A percentile compares a stretch with the other conserved stretches of the same genome.
These are phyloP conservation scores for Tetragonisca angustula DNA, from an alignment of 2,888 invertebrate genomes.

Conservation along the genomic window DNA sequence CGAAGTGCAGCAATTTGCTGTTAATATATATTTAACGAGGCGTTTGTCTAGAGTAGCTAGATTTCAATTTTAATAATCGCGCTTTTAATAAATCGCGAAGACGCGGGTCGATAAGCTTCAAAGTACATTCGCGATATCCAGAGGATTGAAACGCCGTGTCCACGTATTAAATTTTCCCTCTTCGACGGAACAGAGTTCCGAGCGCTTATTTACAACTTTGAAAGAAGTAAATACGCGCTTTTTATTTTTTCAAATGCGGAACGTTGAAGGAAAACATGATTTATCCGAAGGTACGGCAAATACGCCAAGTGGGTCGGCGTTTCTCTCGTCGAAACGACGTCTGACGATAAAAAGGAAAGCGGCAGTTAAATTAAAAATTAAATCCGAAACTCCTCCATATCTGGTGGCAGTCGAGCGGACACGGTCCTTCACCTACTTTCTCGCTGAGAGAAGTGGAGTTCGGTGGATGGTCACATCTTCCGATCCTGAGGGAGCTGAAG, in stretches of 20 bases:
- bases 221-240: too few species aligned
- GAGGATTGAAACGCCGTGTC: too few species aligned
- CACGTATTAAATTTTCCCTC: too few species aligned
- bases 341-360: background rate
- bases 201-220: too few species aligned
- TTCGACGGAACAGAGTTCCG: too few species aligned
- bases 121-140: too few species aligned
- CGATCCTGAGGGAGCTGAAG: constrained; percentile 1
- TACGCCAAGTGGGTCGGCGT: background rate
- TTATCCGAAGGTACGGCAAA: background rate
- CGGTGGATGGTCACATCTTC: background rate
- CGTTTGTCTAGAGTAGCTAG: background rate
- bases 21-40: background rate
- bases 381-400: background rate
- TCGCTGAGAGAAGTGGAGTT: background rate
- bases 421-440: background rate
- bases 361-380: background rate
- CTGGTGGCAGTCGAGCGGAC: background rate
- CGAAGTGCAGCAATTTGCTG: background rate
- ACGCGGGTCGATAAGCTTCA: too few species aligned
- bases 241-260: too few species aligned
- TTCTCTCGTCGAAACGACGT: background rate
- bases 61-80: background rate
- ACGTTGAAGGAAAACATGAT: too few species aligned
- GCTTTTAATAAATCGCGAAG: too few species aligned